A percentile compares a stretch with the other conserved stretches of the same genome.
phyloP scores from a whole-genome alignment of 2,797 vertebrate genomes.

The Anisognathus igniventris region DNA sequence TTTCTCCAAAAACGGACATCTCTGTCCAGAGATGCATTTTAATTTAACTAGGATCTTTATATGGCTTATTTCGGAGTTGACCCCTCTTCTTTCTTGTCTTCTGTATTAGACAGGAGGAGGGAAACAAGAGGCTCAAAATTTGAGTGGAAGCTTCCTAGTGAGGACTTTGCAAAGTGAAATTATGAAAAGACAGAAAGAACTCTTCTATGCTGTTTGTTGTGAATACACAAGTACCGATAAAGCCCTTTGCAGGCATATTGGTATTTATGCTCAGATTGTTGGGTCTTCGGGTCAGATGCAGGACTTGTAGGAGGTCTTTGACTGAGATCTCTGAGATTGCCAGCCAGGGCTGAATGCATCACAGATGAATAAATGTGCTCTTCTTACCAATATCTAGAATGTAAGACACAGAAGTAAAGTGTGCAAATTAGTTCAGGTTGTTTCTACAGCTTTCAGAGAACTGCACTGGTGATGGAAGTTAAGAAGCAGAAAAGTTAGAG shows the following conservation, averaged over 20 bases:
- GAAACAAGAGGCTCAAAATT: neutral
- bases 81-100: neutral
- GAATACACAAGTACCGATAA: neutral
- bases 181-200: neutral
- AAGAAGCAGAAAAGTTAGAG: neutral
- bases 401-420: neutral
- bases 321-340: neutral
- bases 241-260: neutral
- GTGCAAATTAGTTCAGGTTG: neutral
- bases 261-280: neutral
- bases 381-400: neutral
- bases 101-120: neutral
- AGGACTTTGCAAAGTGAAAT: neutral
- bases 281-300: neutral
- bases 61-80: neutral
- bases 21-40: neutral
- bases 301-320: neutral
- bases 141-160: neutral
- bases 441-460: neutral
- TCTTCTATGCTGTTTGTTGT: neutral
- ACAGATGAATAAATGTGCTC: neutral
- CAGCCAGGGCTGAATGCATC: neutral
- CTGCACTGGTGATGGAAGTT: neutral
- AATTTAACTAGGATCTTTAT: neutral
- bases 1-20: neutral